Percentiles rank a stretch among this genome's conserved stretches.
phyloP scores from a whole-genome alignment of 2,113 vertebrate genomes.

The Phoxinus phoxinus region DNA sequence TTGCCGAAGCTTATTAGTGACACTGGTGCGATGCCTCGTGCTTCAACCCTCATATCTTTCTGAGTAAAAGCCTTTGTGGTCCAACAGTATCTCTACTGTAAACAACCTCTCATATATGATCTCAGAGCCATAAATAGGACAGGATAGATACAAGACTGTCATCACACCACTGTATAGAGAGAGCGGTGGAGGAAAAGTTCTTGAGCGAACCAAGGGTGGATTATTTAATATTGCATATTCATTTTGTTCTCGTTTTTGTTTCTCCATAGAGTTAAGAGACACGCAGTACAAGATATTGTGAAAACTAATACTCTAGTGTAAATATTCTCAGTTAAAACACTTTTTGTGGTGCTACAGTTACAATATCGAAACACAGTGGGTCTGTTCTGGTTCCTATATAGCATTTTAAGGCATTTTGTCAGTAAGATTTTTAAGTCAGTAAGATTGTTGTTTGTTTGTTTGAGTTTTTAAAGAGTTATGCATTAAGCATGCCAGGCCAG shows the following conservation, averaged over 20 bases:
- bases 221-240: not conserved
- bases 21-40: conserved; percentile 64
- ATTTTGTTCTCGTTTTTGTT: not conserved
- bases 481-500: too few relatives aligned
- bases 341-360: too few relatives aligned
- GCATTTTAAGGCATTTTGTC: too few relatives aligned
- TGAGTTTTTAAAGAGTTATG: too few relatives aligned
- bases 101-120: conserved; percentile 54
- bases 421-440: too few relatives aligned
- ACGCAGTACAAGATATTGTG: not conserved
- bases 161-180: not conserved
- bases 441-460: too few relatives aligned
- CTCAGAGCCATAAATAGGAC: conserved; percentile 27
- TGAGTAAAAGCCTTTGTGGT: conserved; percentile 61
- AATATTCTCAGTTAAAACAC: not conserved
- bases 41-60: conserved; percentile 65
- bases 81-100: conserved; percentile 59
- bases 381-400: too few relatives aligned
- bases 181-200: not conserved
- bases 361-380: too few relatives aligned
- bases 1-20: conserved; percentile 73
- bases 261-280: not conserved
- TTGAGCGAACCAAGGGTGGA: not conserved
- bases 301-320: not conserved
- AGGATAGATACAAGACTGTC: conserved; percentile 35